A percentile compares a stretch with the other conserved stretches of the same genome.
Conservation (phyloP, 2,888 invertebrate genomes). For the Phasia obesa region DNA sequence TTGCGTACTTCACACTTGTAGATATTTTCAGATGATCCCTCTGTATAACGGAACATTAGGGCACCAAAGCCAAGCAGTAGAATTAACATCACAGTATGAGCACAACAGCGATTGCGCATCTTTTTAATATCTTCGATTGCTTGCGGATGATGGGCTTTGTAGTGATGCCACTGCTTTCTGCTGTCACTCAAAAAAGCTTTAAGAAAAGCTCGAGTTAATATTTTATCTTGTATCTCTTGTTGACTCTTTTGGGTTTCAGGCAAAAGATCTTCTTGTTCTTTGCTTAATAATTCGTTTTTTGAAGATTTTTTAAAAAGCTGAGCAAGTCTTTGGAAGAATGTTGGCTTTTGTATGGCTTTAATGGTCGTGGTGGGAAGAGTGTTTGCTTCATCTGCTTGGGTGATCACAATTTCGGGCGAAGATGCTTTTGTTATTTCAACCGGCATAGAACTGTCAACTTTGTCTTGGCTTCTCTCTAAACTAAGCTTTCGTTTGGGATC, state of each 20-base stretch:
- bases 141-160: slow-evolving; percentile 84
- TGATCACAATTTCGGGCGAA: not conserved
- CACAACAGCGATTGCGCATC: slow-evolving; percentile 87
- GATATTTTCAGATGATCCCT: slow-evolving; percentile 92
- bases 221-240: slow-evolving; percentile 60
- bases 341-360: slow-evolving; percentile 19
- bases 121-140: slow-evolving; percentile 84
- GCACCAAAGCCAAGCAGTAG: slow-evolving; percentile 91
- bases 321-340: slow-evolving; percentile 34
- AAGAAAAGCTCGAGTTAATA: slow-evolving; percentile 77
- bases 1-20: slow-evolving; percentile 94
- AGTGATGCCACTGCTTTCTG: slow-evolving; percentile 84
- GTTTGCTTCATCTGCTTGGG: not conserved
- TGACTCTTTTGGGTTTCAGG: not conserved
- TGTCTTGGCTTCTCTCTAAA: slow-evolving; percentile 39
- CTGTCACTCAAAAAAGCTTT: slow-evolving; percentile 83
- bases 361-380: not conserved
- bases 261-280: slow-evolving; percentile 38
- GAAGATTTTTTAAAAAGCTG: slow-evolving; percentile 38
- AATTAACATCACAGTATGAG: slow-evolving; percentile 87
- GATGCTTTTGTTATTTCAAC: not conserved
- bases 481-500: slow-evolving; percentile 60
- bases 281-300: slow-evolving; percentile 8
- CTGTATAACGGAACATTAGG: slow-evolving; percentile 90
- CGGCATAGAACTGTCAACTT: slow-evolving; percentile 26